These are phyloP conservation scores for Orthosia gothica DNA, from an alignment of 2,888 invertebrate species.

Conservation along the genomic window DNA sequence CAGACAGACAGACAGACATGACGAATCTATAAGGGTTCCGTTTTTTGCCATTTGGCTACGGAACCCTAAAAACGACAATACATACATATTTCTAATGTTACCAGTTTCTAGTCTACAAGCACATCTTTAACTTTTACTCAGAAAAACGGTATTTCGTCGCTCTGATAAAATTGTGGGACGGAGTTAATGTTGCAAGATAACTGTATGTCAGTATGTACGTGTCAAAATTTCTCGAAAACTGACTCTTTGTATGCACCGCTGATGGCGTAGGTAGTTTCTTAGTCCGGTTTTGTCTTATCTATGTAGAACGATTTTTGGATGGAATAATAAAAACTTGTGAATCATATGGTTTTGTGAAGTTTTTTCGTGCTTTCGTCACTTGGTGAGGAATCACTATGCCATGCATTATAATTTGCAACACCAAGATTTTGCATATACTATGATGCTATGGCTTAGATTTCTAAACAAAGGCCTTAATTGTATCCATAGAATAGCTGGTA, in stretches of 20 bases:
- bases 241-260: conserved; percentile 68
- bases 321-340: conserved; percentile 59
- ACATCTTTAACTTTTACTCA: conserved; percentile 37
- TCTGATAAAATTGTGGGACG: conserved; percentile 52
- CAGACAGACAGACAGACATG: no score
- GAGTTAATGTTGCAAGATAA: conserved; percentile 50
- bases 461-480: background rate
- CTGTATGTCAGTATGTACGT: conserved; percentile 62
- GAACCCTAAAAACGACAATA: no score
- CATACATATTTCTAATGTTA: conserved; percentile 13
- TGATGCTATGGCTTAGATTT: background rate
- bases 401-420: conserved; percentile 6
- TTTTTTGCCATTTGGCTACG: no score
- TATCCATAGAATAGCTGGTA: background rate
- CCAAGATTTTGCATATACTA: background rate
- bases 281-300: conserved; percentile 52
- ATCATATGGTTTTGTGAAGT: conserved; percentile 14
- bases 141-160: conserved; percentile 39
- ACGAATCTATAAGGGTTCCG: no score
- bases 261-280: conserved; percentile 22
- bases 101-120: conserved; percentile 36
- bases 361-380: background rate
- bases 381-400: background rate
- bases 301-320: conserved; percentile 52
- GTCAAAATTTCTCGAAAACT: conserved; percentile 65